A percentile compares a stretch with the other conserved stretches of the same genome.
Evolutionary conservation across 2,113 vertebrate species (phyloP).

Genomic region (Rostratula benghalensis): DNA sequence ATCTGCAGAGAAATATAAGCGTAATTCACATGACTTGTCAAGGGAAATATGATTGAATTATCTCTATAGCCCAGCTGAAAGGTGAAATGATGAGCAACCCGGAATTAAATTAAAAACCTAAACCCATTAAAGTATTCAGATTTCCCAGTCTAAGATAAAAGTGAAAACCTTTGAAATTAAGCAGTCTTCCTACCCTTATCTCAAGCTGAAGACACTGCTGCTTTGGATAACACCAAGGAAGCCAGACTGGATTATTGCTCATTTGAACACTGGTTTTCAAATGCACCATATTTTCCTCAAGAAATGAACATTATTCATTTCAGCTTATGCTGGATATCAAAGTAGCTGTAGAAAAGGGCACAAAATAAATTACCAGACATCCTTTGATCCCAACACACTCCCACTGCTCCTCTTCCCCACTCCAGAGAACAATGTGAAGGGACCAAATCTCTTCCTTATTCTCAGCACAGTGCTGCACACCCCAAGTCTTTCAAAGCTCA

Average conservation of each 20-base stretch:
- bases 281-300: slow-evolving; percentile 50
- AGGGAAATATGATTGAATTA: slow-evolving; percentile 70
- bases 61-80: slow-evolving; percentile 64
- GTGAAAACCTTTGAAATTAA: slow-evolving; percentile 69
- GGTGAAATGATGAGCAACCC: slow-evolving; percentile 70
- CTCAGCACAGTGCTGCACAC: neutral
- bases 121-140: slow-evolving; percentile 67
- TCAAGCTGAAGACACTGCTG: slow-evolving; percentile 46
- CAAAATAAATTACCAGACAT: slow-evolving; percentile 58
- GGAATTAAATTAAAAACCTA: slow-evolving; percentile 71
- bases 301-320: slow-evolving; percentile 58
- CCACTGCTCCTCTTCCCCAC: neutral
- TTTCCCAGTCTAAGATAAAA: slow-evolving; percentile 67
- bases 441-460: slow-evolving; percentile 26
- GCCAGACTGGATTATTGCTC: slow-evolving; percentile 60
- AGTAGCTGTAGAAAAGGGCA: slow-evolving; percentile 57
- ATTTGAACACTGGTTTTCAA: slow-evolving; percentile 60
- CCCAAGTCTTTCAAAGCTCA: slow-evolving; percentile 2
- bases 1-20: slow-evolving; percentile 39
- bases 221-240: slow-evolving; percentile 65
- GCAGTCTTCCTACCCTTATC: slow-evolving; percentile 61
- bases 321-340: slow-evolving; percentile 59
- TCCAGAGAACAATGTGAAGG: slow-evolving; percentile 24
- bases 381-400: slow-evolving; percentile 57
- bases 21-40: slow-evolving; percentile 55